Evolutionary conservation across 2,797 vertebrate genomes (phyloP).

Genomic region (Alfaro cultratus): DNA sequence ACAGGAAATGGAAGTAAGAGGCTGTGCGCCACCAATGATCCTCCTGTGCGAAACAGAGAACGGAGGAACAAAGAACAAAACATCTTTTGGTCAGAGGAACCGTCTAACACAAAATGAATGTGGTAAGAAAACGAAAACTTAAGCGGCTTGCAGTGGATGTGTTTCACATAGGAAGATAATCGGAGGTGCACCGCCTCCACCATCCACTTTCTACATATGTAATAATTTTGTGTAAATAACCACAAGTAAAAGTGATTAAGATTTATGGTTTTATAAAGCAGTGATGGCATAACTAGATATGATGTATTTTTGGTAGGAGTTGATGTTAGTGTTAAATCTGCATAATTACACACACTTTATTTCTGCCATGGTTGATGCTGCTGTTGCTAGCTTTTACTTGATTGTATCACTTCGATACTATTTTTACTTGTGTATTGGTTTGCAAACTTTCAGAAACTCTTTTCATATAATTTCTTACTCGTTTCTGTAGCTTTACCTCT

Average conservation of each 20-base stretch:
- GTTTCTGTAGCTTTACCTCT: background rate
- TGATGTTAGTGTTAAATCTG: background rate
- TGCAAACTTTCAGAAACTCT: background rate
- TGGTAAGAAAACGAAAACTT: background rate
- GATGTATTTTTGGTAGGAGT: background rate
- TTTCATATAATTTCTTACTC: background rate
- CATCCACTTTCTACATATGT: background rate
- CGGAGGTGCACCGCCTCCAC: background rate
- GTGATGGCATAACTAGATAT: background rate
- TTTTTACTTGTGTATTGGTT: background rate
- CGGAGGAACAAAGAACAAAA: background rate
- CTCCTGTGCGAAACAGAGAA: background rate
- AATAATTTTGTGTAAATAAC: background rate
- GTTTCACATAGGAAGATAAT: background rate
- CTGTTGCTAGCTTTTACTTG: no score
- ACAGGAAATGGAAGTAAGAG: no score
- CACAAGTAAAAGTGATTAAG: background rate
- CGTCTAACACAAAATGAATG: background rate
- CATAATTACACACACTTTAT: background rate
- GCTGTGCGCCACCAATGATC: background rate
- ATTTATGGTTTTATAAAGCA: background rate
- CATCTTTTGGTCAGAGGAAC: background rate
- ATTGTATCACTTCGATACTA: no score
- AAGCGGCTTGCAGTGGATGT: background rate
- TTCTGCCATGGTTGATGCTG: background rate